Percentiles rank a stretch among this genome's conserved stretches.
phyloP scores from a whole-genome alignment of 1,140 invertebrate genomes.

The Drosophila sucinea region DNA sequence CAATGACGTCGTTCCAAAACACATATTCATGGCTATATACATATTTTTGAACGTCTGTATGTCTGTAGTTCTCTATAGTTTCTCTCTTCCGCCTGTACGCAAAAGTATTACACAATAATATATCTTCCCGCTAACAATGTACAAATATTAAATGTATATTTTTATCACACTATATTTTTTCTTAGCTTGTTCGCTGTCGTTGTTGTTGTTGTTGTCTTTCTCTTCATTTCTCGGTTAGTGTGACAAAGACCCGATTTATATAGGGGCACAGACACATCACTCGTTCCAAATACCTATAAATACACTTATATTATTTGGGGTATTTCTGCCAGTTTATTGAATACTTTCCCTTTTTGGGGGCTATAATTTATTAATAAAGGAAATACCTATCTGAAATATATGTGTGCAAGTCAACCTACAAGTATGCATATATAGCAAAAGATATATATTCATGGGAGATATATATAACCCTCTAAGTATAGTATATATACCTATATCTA shows the following conservation, averaged over 20 bases:
- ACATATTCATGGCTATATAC: no score
- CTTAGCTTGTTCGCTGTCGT: conserved; percentile 16
- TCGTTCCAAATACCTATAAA: conserved; percentile 80
- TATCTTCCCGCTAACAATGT: conserved; percentile 79
- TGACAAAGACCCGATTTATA: conserved; percentile 72
- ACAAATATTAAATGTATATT: conserved; percentile 82
- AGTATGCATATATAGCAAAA: background rate
- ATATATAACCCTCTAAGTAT: background rate
- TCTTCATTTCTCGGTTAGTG: conserved; percentile 74
- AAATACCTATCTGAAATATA: conserved; percentile 10
- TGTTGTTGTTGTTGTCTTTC: background rate
- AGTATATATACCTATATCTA: background rate
- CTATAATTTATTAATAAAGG: conserved; percentile 54
- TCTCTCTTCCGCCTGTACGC: conserved; percentile 1
- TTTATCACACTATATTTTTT: conserved; percentile 70
- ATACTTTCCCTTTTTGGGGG: conserved; percentile 64
- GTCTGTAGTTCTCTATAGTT: conserved; percentile 31
- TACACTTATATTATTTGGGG: conserved; percentile 76
- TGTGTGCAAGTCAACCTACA: background rate
- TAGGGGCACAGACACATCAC: conserved; percentile 49
- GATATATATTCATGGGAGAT: conserved; percentile 1
- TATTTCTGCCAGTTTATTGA: conserved; percentile 79
- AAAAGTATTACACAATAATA: conserved; percentile 66
- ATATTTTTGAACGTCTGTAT: no score
- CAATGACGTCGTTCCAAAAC: conserved; percentile 41